Percentiles rank a stretch among this genome's conserved stretches.
These are phyloP conservation scores for Cyprinella venusta DNA, from an alignment of 2,797 vertebrate species.

Conservation along the genomic window DNA sequence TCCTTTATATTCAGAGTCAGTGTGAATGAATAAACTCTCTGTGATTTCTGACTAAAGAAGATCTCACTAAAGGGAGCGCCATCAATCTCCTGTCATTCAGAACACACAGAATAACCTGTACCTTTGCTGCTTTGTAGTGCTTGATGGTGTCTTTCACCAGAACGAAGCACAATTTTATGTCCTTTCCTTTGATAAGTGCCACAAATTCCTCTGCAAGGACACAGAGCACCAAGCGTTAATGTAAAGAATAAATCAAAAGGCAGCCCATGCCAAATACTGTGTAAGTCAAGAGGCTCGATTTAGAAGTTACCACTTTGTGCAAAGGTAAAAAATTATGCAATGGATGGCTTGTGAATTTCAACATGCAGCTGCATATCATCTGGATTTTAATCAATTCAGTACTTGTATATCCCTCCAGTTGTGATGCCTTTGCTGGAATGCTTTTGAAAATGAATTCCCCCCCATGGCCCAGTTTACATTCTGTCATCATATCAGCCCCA, in stretches of 20 bases:
- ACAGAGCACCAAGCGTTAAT: conserved; percentile 57
- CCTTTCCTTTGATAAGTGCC: conserved; percentile 52
- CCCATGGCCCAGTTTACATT: conserved; percentile 59
- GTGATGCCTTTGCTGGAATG: conserved; percentile 14
- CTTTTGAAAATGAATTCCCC: conserved; percentile 64
- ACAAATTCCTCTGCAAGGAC: conserved; percentile 57
- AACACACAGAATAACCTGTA: conserved; percentile 46
- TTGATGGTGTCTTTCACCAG: conserved; percentile 44
- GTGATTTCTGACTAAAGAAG: conserved; percentile 51
- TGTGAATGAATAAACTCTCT: conserved; percentile 41
- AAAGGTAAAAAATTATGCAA: conserved; percentile 68
- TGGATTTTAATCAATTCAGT: conserved; percentile 10
- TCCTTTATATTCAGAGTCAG: conserved; percentile 51
- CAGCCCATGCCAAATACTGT: conserved; percentile 51
- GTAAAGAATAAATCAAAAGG: conserved; percentile 64
- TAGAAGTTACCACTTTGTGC: conserved; percentile 58
- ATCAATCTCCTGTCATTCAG: conserved; percentile 59
- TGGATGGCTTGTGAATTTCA: conserved; percentile 61
- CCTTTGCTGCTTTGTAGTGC: conserved; percentile 49
- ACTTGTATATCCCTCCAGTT: background rate
- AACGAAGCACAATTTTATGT: conserved; percentile 54
- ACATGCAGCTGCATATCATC: conserved; percentile 2
- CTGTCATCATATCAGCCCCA: conserved; percentile 60
- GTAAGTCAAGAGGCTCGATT: conserved; percentile 52
- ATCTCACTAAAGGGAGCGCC: conserved; percentile 43